A percentile compares a stretch with the other conserved stretches of the same genome.
Evolutionary conservation across 2,888 invertebrate species (phyloP).

Genomic region (Amiota mariae): DNA sequence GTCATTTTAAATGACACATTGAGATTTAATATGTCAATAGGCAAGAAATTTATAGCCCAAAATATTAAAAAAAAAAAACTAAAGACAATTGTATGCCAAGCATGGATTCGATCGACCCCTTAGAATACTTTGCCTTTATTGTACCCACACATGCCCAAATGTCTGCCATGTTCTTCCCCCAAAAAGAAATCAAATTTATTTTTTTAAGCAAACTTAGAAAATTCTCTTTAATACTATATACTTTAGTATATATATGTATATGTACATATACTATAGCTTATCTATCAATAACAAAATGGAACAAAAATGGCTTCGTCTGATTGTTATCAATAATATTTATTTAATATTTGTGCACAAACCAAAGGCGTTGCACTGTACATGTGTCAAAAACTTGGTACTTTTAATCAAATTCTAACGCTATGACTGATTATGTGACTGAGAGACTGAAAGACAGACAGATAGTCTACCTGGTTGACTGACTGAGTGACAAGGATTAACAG

Average conservation of each 20-base stretch:
- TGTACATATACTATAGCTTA: not conserved
- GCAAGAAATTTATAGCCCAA: conserved; percentile 62
- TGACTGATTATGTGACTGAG: conserved; percentile 31
- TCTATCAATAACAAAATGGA: conserved; percentile 32
- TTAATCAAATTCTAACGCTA: conserved; percentile 6
- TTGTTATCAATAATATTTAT: conserved; percentile 40
- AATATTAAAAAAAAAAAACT: conserved; percentile 3
- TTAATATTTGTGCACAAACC: not conserved
- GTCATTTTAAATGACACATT: conserved; percentile 65
- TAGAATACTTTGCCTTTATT: not conserved
- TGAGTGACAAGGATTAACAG: conserved; percentile 28
- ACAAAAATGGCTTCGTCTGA: conserved; percentile 50
- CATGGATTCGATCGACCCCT: conserved; percentile 45
- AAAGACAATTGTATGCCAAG: not conserved
- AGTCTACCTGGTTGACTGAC: conserved; percentile 23
- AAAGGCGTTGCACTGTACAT: not conserved
- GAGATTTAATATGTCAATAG: conserved; percentile 71
- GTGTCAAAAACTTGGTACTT: conserved; percentile 3
- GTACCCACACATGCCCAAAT: conserved; percentile 1
- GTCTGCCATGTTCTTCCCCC: conserved; percentile 2
- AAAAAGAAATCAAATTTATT: not conserved
- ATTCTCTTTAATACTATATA: not conserved
- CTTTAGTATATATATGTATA: no score
- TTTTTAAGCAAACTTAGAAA: not conserved
- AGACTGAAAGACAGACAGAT: conserved; percentile 37